These are phyloP conservation scores for Clostera curtula DNA, from an alignment of 2,888 invertebrate genomes.

Conservation along the genomic window DNA sequence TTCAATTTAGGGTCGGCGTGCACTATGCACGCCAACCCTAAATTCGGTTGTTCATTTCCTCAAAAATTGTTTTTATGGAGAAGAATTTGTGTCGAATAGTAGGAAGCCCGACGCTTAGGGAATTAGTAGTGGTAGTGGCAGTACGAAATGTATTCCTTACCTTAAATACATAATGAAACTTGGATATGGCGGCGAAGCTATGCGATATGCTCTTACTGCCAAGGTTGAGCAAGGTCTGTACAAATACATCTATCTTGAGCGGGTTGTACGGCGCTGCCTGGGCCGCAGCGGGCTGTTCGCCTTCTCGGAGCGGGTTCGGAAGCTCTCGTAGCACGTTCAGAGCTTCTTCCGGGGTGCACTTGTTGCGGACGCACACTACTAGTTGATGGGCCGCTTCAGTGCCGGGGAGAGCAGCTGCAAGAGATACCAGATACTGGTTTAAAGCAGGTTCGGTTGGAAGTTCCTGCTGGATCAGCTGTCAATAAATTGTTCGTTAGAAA, in stretches of 20 bases:
- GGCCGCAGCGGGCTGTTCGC: conserved; percentile 76
- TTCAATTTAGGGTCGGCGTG: too few relatives aligned
- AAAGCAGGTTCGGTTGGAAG: not conserved
- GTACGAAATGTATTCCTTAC: conserved; percentile 49
- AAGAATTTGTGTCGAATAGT: too few relatives aligned
- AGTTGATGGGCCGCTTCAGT: conserved; percentile 90
- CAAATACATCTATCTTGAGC: conserved; percentile 96
- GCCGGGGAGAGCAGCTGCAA: conserved; percentile 83
- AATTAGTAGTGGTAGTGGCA: not conserved
- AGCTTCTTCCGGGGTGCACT: conserved; percentile 93
- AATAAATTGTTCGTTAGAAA: too few relatives aligned
- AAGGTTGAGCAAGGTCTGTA: conserved; percentile 93
- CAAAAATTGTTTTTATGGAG: too few relatives aligned
- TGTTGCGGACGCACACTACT: conserved; percentile 89
- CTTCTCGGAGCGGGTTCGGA: conserved; percentile 86
- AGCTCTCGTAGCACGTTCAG: conserved; percentile 89
- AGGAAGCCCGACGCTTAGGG: too few relatives aligned
- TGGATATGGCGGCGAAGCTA: conserved; percentile 98
- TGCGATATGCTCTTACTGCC: conserved; percentile 99
- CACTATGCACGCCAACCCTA: too few relatives aligned
- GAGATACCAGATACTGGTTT: not conserved
- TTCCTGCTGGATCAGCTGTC: too few relatives aligned
- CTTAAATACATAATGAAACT: conserved; percentile 94
- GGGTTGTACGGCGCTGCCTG: conserved; percentile 88
- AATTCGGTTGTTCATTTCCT: too few relatives aligned